Conservation (phyloP, 64 coral and sea anemone species). For the Acropora tenuis region DNA sequence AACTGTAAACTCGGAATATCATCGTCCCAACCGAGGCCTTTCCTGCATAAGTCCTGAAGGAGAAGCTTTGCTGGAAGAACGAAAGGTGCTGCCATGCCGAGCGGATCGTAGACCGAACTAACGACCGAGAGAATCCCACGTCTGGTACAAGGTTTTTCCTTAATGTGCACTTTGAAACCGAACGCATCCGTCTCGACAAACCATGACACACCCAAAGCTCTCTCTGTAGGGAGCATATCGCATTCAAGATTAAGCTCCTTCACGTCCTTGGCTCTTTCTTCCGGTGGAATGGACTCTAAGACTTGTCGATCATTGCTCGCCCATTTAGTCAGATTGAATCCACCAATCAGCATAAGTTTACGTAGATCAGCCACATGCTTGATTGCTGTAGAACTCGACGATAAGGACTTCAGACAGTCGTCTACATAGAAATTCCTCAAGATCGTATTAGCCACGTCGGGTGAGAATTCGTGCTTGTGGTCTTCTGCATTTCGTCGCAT, state of each 20-base stretch:
- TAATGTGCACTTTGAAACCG: constrained; percentile 48
- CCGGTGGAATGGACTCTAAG: constrained; percentile 20
- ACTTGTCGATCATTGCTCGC: constrained; percentile 33
- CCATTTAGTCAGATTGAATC: constrained; percentile 41
- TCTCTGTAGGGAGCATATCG: constrained; percentile 47
- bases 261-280: constrained; percentile 27
- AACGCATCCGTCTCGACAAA: constrained; percentile 34
- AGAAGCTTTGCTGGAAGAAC: no score
- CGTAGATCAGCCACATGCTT: constrained; percentile 14
- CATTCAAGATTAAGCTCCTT: constrained; percentile 40
- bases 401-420: constrained; percentile 40
- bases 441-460: background rate
- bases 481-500: no score
- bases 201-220: constrained; percentile 35
- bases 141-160: constrained; percentile 68
- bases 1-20: no score
- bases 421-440: constrained; percentile 63
- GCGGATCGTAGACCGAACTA: constrained; percentile 5
- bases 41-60: no score
- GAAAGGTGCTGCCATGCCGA: background rate
- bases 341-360: constrained; percentile 11
- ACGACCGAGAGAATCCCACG: constrained; percentile 10
- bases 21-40: no score
- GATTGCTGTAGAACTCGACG: no score
- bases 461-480: no score